Conservation (phyloP, 2,797 vertebrate species). For the Helicolenus hilgendorfi region DNA sequence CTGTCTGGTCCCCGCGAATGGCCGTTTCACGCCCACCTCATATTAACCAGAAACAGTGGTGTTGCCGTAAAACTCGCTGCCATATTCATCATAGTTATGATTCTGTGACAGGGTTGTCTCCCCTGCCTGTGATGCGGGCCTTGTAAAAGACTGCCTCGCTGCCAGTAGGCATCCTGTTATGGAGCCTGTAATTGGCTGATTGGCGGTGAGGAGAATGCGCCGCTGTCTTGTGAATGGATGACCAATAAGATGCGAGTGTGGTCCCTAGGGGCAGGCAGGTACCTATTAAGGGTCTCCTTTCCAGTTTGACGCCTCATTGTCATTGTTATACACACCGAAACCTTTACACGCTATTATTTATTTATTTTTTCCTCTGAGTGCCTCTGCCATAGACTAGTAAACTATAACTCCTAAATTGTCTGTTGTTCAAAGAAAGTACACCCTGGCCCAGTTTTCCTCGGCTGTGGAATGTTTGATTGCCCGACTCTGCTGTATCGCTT, state of each 20-base stretch:
- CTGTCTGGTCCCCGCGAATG: slow-evolving; percentile 38
- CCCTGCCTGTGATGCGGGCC: slow-evolving; percentile 73
- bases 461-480: slow-evolving; percentile 66
- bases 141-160: slow-evolving; percentile 82
- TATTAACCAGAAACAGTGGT: slow-evolving; percentile 75
- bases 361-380: background rate
- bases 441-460: slow-evolving; percentile 72
- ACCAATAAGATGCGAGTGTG: slow-evolving; percentile 80
- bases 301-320: slow-evolving; percentile 70
- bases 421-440: slow-evolving; percentile 75
- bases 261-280: slow-evolving; percentile 79
- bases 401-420: slow-evolving; percentile 78
- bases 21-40: slow-evolving; percentile 63
- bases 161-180: slow-evolving; percentile 83
- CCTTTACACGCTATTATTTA: slow-evolving; percentile 57
- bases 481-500: slow-evolving; percentile 48
- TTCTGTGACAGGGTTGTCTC: slow-evolving; percentile 83
- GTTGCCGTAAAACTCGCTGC: slow-evolving; percentile 72
- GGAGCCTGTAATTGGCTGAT: slow-evolving; percentile 90
- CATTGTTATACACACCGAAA: slow-evolving; percentile 76
- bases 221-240: slow-evolving; percentile 89
- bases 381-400: slow-evolving; percentile 55
- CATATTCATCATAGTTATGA: slow-evolving; percentile 91
- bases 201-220: slow-evolving; percentile 83
- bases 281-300: slow-evolving; percentile 86